Evolutionary conservation across 1,140 invertebrate genomes (phyloP).

Genomic region (Batillaria attramentaria): DNA sequence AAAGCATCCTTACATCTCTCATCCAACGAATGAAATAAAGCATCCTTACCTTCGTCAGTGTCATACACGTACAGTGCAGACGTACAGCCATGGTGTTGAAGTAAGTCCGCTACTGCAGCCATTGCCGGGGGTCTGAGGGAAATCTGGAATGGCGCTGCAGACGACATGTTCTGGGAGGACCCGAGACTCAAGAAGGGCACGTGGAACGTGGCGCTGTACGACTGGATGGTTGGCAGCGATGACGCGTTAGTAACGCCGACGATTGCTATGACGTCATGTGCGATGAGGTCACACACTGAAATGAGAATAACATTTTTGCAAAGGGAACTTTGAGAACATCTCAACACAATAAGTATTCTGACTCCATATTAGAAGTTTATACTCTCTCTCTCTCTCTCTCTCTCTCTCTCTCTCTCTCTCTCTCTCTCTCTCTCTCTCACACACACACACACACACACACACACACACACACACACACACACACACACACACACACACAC

Average conservation of each 20-base stretch:
- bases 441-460: constrained; percentile 2
- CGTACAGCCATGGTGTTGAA: constrained; percentile 91
- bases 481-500: constrained; percentile 8
- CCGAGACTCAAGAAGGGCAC: constrained; percentile 87
- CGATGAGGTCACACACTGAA: constrained; percentile 94
- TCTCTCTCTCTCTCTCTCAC: constrained; percentile 7
- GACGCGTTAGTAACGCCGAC: constrained; percentile 90
- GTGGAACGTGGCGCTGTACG: constrained; percentile 94
- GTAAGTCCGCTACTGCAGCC: constrained; percentile 91
- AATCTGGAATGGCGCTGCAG: constrained; percentile 34
- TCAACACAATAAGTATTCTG: not conserved
- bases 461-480: not conserved
- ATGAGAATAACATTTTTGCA: no score
- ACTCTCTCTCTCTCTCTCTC: not conserved
- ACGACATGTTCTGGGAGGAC: constrained; percentile 37
- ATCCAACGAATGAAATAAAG: no score
- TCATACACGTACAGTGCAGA: constrained; percentile 95
- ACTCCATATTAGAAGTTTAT: not conserved
- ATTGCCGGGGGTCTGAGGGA: constrained; percentile 90
- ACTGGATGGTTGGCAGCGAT: constrained; percentile 93
- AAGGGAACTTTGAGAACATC: not conserved
- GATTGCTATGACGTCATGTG: constrained; percentile 89
- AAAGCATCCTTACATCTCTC: no score
- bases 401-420: constrained; percentile 9
- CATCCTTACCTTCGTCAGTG: constrained; percentile 90